These are phyloP conservation scores for Perognathus longimembris DNA, from an alignment of 2,113 vertebrate species.

Conservation along the genomic window DNA sequence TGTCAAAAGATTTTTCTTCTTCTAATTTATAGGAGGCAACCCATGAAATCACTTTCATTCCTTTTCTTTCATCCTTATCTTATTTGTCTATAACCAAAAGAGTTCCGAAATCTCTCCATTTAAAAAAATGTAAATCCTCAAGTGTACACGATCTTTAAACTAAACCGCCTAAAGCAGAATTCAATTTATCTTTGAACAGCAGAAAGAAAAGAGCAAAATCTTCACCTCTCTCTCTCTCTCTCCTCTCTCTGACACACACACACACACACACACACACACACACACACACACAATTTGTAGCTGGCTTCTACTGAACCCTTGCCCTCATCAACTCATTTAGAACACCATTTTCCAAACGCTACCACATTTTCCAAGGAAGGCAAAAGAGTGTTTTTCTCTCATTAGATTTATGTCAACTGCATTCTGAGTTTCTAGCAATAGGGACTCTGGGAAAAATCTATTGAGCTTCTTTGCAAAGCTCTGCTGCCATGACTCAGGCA, in stretches of 20 bases:
- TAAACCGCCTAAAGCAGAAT: slow-evolving; percentile 59
- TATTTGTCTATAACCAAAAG: not conserved
- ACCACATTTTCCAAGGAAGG: slow-evolving; percentile 54
- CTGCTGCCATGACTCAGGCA: slow-evolving; percentile 15
- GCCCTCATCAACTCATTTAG: slow-evolving; percentile 62
- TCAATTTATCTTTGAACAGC: slow-evolving; percentile 66
- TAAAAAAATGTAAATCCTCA: not conserved
- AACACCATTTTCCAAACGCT: slow-evolving; percentile 76
- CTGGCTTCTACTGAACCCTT: slow-evolving; percentile 52
- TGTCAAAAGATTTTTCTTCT: slow-evolving; percentile 17
- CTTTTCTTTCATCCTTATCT: slow-evolving; percentile 16
- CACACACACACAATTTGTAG: slow-evolving; percentile 18
- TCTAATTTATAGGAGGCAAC: slow-evolving; percentile 17
- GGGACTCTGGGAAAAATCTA: slow-evolving; percentile 56
- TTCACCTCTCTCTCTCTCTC: not conserved
- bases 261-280: not conserved
- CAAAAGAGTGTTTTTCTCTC: slow-evolving; percentile 54
- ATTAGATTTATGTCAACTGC: slow-evolving; percentile 72
- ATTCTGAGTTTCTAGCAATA: slow-evolving; percentile 57
- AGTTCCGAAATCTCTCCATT: not conserved
- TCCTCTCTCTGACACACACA: too few species aligned
- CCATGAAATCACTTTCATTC: not conserved
- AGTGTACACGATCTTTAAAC: slow-evolving; percentile 59
- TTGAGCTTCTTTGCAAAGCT: slow-evolving; percentile 22
- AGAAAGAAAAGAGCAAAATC: slow-evolving; percentile 35